phyloP scores from a whole-genome alignment of 2,797 vertebrate species.

The Parauchenoglanis punctatus region DNA sequence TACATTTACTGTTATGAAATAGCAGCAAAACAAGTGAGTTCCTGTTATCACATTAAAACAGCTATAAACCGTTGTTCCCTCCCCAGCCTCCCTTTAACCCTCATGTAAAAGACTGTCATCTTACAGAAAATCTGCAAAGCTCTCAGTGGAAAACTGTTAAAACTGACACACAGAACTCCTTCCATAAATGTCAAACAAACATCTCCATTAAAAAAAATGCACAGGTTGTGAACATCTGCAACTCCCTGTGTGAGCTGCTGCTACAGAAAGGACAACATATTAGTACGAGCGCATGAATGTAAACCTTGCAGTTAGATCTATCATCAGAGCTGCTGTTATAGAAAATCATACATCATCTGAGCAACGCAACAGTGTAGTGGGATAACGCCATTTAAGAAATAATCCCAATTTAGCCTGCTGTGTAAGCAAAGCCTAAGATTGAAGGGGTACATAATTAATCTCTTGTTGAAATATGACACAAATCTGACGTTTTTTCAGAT shows the following conservation, averaged over 20 bases:
- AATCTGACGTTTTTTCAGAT: neutral
- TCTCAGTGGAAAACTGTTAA: neutral
- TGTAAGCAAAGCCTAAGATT: neutral
- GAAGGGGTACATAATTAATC: neutral
- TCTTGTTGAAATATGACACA: neutral
- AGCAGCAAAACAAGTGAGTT: neutral
- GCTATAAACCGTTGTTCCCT: neutral
- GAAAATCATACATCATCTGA: neutral
- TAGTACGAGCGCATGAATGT: neutral
- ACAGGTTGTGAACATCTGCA: neutral
- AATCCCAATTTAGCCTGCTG: neutral
- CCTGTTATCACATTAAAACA: neutral
- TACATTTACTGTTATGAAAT: neutral
- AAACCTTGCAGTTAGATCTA: neutral
- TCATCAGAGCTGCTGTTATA: neutral
- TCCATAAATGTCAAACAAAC: neutral
- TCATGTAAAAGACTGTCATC: no score
- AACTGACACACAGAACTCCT: neutral
- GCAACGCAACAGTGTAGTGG: neutral
- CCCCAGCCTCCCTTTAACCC: neutral
- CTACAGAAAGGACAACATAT: neutral
- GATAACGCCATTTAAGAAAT: neutral
- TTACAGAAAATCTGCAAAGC: neutral
- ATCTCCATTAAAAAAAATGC: neutral
- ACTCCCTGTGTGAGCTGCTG: neutral